Evolutionary conservation across 2,113 vertebrate genomes (phyloP), one percentile per base, ranked within the genome.

Genomic region (Ameiurus melas): DNA sequence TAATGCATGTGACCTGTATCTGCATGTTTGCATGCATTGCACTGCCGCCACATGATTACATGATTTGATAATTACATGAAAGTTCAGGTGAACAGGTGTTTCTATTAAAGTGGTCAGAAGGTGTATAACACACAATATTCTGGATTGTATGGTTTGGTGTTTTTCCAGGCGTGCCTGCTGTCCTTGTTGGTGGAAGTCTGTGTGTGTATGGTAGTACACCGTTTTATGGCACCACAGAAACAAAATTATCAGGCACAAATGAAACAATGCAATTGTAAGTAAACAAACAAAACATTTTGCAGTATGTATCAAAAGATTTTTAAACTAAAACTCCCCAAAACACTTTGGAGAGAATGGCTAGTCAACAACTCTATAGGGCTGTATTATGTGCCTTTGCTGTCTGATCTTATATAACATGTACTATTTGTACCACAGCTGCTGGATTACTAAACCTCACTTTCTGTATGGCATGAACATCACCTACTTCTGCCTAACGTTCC

Each of bases 401-500:
- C 81, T 83, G 47, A 62, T 36, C n/a, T 47, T 70, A 53, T 6
- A 51, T 51, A 51, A 10, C 47, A 51, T 87, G 0, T 83, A 14
- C n/a, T 0, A 51, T 51, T 51, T 51, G 47, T 51, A 51, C 22
- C 62, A 58, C 93, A 98, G 97, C 89, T 99, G 97, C 94, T 98
- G 97, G 97, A 96, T 98, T 91, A 97, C 85, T 0, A 94, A 95
- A 17, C 86, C 93, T 0, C 3, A 93, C 78, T 94, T 96, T 90
- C 94, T 96, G 88, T 95, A 96, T 0, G 12, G 93, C 0, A 51
- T 97, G 89, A 98, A 97, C 91, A 68, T 98, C 90, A 93, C 93
- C 20, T 96, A 96, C 92, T 97, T 97, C 90, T 93, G 91, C 80
- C 62, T 97, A 22, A 93, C 96, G 57, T 96, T 98, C 58, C 89